Base-by-base conservation (phyloP, 2,797 vertebrate species). In the Chromis chromis region DNA sequence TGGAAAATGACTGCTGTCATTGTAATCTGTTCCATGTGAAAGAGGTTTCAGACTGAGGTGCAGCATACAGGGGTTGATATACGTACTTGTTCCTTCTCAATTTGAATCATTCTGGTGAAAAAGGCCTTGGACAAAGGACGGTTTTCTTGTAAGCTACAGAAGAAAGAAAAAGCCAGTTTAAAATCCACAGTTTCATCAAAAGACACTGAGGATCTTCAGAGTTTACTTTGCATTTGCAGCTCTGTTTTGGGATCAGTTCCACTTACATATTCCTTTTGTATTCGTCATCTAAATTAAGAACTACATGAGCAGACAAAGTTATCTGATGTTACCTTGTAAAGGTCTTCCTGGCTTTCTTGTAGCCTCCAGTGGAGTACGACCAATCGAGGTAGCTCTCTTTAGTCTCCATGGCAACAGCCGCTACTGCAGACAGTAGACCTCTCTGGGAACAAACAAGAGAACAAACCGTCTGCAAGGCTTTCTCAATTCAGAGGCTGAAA, bases 81-180 rank as follows among this genome's bases (percentile, higher is more conserved):
- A 85, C 93, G 86, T 89, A 99, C 98, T 87, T 98, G 97, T 28
- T 97, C 92, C 77, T 97, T 98, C 93, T 99, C 98, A 16, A 98
- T 96, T 69, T 95, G 78, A 60, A 98, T 96, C 95, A 99, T 98
- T 79, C 82, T 95, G 89, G 88, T 95, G 91, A 99, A 99, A 92
- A 98, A 98, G 6, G 81, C 85, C 75, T 95, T 94, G 54, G 96
- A 96, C 89, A 98, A 87, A 0, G 98, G 97, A 7, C 95, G 95
- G 70, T 83, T 94, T 89, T 99, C 97, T 69, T 96, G 94, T 72
- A 98, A 90, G 83, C 98, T 99, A 86, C 70, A 91, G 25, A 48
- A 50, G 6, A 78, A 22, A 4, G 40, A 59, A 12, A 17, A 49
- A 1, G 28, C 21, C 6, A 0, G 1, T 5, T 66, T 63, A 8